Base-by-base conservation (phyloP, 2,888 invertebrate species). In the Eristalis tenax region DNA sequence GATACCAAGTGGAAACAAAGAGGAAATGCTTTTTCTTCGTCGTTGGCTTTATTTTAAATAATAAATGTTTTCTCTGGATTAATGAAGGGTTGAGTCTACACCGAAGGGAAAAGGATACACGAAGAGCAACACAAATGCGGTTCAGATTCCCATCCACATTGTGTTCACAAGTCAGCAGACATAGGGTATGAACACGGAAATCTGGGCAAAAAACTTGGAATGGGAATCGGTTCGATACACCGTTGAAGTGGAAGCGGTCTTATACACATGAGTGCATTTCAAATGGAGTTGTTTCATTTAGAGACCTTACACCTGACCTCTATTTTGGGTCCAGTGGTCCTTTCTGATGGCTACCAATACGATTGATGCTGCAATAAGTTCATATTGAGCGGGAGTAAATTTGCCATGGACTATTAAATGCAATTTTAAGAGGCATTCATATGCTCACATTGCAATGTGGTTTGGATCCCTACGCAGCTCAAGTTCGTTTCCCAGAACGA, bases 261-360 rank as follows among this genome's bases (percentile, higher is more conserved):
- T 50, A 43, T 6, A 63, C 73, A 63, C 73, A 63, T 73, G 73
- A 73, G 43, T 63, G 50, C 73, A 73, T 63, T 73, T 63, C 63
- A 63, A 73, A 73, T 63, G 32, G 43, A 73, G 15, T 32, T 73
- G 18, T 32, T 50, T 50, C 50, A 50, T 8, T 18, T 50, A 8
- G 50, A 18, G 50, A n/a, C 18, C n/a, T 50, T 50, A 50, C 50
- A 50, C 50, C 50, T 50, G 50, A 50, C 50, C 50, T 50, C 50
- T 18, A 50, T 50, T 50, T 50, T 50, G 18, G 6, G 50, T 18
- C 18, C 50, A 6, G 50, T 13, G 38, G 13, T 38, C 38, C 13
- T 0, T 38, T 38, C 13, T 11, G 38, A 13, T 13, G 38, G 6
- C 50, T 18, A 18, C 50, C 18, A 50, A 50, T 18, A n/a, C 18